Evolutionary conservation across 1,140 invertebrate genomes (phyloP), one percentile per base, ranked within the genome.

Genomic region (Thaumetopoea pityocampa): DNA sequence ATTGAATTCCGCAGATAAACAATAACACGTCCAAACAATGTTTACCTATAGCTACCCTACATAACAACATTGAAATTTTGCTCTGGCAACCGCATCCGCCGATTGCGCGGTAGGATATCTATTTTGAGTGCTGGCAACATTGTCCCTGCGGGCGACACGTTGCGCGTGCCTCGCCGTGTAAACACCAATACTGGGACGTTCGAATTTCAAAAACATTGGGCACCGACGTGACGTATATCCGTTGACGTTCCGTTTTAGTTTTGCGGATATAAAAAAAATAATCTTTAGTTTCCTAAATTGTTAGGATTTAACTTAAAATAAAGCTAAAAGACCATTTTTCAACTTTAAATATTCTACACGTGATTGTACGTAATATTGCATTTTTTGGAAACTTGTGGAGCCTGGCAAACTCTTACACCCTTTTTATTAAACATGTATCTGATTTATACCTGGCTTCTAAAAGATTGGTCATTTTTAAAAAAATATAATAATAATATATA

Each of bases 201-300:
- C 71, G 55, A 65, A 79, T 76, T 79, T 71, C 74, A 79, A 76
- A 71, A 79, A 79, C 74, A 79, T 54, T 56, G 27, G 30, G 35
- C 40, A 50, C 65, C 65, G 70, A 64, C 67, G 57, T 79, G 67
- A 73, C 71, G 71, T 51, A 57, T 69, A 69, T 79, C 74, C 74
- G 67, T 63, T 66, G 69, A 66, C 70, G 61, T 51, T 62, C 57
- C 54, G 43, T 66, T 64, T 63, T 63, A 52, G 46, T n/a, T n/a
- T 49, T 51, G 16, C 49, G 32, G 38, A 48, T n/a, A n/a, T n/a
- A n/a, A n/a, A n/a, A n/a, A n/a, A n/a, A n/a, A n/a, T n/a, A n/a
- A n/a, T n/a, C n/a, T n/a, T n/a, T n/a, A n/a, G n/a, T n/a, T n/a
- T n/a, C n/a, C n/a, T n/a, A n/a, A n/a, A n/a, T n/a, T n/a, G n/a